Percentiles rank a stretch among this genome's conserved stretches.
Evolutionary conservation across 2,888 invertebrate genomes (phyloP).

Genomic region (Pharmacophagus antenor): DNA sequence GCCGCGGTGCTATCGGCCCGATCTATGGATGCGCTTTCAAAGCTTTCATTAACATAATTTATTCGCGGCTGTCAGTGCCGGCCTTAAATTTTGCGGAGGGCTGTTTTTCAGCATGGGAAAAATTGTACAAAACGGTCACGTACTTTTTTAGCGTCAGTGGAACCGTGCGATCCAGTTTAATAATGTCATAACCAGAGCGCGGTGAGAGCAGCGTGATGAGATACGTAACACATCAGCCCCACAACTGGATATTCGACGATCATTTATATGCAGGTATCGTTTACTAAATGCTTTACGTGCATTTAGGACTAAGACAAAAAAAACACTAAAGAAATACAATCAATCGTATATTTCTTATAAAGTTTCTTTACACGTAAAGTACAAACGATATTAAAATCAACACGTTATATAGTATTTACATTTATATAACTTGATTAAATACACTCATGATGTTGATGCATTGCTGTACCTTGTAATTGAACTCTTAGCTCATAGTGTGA

Average conservation of each 20-base stretch:
- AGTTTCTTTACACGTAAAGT: neutral
- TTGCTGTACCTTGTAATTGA: too few relatives aligned
- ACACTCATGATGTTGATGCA: too few relatives aligned
- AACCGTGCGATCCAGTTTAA: conserved; percentile 64
- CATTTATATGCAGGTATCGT: conserved; percentile 62
- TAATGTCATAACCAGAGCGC: conserved; percentile 71
- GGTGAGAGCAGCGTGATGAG: conserved; percentile 54
- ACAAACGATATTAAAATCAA: too few relatives aligned
- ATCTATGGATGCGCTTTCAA: conserved; percentile 75
- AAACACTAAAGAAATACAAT: neutral
- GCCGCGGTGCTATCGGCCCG: conserved; percentile 56
- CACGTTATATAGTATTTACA: too few relatives aligned
- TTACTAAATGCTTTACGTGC: conserved; percentile 10
- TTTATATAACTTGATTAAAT: too few relatives aligned
- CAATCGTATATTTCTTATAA: neutral
- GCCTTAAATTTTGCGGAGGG: conserved; percentile 74
- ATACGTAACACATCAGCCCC: conserved; percentile 59
- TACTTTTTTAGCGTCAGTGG: conserved; percentile 68
- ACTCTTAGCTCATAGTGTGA: too few relatives aligned
- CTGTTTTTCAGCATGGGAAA: conserved; percentile 68
- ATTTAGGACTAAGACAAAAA: conserved; percentile 2
- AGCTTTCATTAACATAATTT: conserved; percentile 78
- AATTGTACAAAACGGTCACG: conserved; percentile 75
- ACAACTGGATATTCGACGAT: conserved; percentile 58
- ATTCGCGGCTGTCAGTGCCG: conserved; percentile 75